Conservation (phyloP, 1,140 invertebrate species). For the Phenacoccus solenopsis region DNA sequence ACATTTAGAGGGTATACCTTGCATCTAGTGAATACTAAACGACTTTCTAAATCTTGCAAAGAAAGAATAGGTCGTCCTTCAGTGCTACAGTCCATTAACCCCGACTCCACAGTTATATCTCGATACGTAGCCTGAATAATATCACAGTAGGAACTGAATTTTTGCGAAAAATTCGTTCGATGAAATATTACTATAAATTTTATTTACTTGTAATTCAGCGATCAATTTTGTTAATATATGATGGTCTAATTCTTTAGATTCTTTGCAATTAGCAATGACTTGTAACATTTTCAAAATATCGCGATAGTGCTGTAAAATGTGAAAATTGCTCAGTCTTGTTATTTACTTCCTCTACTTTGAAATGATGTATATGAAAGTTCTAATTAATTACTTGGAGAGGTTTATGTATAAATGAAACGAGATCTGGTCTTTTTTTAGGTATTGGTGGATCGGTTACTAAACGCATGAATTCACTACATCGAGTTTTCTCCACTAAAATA, state of each 20-base stretch:
- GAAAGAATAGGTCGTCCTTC: slow-evolving; percentile 64
- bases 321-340: slow-evolving; percentile 4
- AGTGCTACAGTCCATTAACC: slow-evolving; percentile 66
- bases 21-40: slow-evolving; percentile 73
- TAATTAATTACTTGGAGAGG: slow-evolving; percentile 44
- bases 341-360: background rate
- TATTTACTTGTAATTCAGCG: slow-evolving; percentile 36
- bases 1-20: too few relatives aligned
- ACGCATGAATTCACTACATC: slow-evolving; percentile 48
- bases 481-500: slow-evolving; percentile 49
- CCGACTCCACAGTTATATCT: slow-evolving; percentile 63
- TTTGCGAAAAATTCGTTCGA: background rate
- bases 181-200: background rate
- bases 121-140: slow-evolving; percentile 40
- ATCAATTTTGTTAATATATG: slow-evolving; percentile 35
- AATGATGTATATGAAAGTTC: background rate
- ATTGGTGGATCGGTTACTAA: slow-evolving; percentile 63
- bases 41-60: slow-evolving; percentile 65
- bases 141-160: background rate
- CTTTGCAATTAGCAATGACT: slow-evolving; percentile 34
- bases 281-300: slow-evolving; percentile 43
- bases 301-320: slow-evolving; percentile 43
- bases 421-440: slow-evolving; percentile 60
- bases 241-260: slow-evolving; percentile 36
- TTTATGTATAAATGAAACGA: slow-evolving; percentile 63